Evolutionary conservation across 2,113 vertebrate genomes (phyloP).

Genomic region (Prunella fulvescens): DNA sequence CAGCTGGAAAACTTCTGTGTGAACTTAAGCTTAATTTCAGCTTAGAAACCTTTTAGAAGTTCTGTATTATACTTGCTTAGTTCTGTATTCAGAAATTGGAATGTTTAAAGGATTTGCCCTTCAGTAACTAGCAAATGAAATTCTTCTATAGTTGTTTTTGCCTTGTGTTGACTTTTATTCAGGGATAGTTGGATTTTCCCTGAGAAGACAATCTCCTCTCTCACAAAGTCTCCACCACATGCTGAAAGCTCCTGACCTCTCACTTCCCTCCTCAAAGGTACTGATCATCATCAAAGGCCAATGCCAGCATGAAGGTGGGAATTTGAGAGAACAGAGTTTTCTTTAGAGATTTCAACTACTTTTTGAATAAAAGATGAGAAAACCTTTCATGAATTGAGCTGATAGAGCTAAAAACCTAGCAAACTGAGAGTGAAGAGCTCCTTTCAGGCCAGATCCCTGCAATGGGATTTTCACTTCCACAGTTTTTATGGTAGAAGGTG

Average conservation of each 20-base stretch:
- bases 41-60: not conserved
- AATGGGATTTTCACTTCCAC: not conserved
- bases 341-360: slow-evolving; percentile 39
- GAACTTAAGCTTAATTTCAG: not conserved
- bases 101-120: not conserved
- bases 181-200: slow-evolving; percentile 27
- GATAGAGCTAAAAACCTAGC: slow-evolving; percentile 50
- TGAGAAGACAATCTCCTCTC: slow-evolving; percentile 2
- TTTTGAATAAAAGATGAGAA: slow-evolving; percentile 69
- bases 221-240: slow-evolving; percentile 32
- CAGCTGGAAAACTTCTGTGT: not conserved
- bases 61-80: not conserved
- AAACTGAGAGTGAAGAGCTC: not conserved
- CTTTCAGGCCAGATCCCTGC: slow-evolving; percentile 3
- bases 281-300: slow-evolving; percentile 61
- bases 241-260: slow-evolving; percentile 57
- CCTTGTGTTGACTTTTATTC: slow-evolving; percentile 38
- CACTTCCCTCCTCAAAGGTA: slow-evolving; percentile 31
- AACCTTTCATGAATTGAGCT: slow-evolving; percentile 59
- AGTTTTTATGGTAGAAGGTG: not conserved
- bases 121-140: not conserved
- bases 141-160: not conserved
- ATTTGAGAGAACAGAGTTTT: slow-evolving; percentile 27
- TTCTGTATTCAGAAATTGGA: not conserved
- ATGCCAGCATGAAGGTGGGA: slow-evolving; percentile 39